A percentile compares a stretch with the other conserved stretches of the same genome.
Conservation (phyloP, 2,113 vertebrate genomes). For the Herpailurus yagouaroundi region DNA sequence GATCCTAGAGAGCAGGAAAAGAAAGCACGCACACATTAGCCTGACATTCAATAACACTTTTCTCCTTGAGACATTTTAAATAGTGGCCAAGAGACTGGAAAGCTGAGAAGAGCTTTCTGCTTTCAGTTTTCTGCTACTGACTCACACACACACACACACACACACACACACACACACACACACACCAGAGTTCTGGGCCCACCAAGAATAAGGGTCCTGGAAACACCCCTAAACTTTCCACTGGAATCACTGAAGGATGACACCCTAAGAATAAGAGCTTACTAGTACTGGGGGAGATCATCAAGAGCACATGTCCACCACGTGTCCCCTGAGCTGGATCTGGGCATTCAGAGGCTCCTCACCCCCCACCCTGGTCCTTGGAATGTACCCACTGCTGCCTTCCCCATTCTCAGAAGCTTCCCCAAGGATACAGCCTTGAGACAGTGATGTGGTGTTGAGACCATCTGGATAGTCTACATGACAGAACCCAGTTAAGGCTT, state of each 20-base stretch:
- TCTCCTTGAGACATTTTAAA: neutral
- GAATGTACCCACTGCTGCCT: neutral
- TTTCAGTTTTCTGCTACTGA: neutral
- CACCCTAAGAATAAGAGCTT: neutral
- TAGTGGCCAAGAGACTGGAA: neutral
- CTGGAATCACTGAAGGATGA: neutral
- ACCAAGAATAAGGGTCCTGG: neutral
- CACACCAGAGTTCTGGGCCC: neutral
- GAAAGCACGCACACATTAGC: neutral
- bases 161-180: too few species aligned
- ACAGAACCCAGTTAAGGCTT: neutral
- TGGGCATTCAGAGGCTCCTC: neutral
- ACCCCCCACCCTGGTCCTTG: neutral
- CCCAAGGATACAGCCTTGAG: neutral
- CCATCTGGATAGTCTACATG: neutral
- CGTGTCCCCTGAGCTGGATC: neutral
- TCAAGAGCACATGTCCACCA: neutral
- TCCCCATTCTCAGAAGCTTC: neutral
- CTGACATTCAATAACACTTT: neutral
- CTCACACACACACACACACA: too few species aligned
- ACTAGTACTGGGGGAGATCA: neutral
- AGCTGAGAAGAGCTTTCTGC: neutral
- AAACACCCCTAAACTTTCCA: neutral
- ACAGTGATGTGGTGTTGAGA: neutral
- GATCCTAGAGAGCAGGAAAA: neutral